A percentile compares a stretch with the other conserved stretches of the same genome.
These are phyloP conservation scores for Coenobita brevimanus DNA, from an alignment of 1,140 invertebrate species.

Conservation along the genomic window DNA sequence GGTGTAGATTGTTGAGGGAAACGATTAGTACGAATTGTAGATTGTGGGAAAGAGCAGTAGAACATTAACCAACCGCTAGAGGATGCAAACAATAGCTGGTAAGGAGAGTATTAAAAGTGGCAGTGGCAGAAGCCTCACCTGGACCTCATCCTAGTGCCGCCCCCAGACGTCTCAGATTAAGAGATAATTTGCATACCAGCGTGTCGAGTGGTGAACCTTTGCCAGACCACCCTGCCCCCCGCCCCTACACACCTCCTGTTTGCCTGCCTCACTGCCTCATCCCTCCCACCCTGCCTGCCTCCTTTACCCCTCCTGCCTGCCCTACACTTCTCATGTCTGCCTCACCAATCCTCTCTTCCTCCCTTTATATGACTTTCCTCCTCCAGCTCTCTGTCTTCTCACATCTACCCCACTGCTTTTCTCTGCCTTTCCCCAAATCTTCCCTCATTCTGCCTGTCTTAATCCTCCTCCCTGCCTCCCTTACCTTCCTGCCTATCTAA, in stretches of 20 bases:
- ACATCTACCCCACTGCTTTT: neutral
- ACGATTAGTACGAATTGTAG: no score
- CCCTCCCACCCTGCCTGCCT: neutral
- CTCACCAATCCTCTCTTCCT: neutral
- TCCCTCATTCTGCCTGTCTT: neutral
- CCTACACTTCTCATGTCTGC: neutral
- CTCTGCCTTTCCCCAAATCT: neutral
- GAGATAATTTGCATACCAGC: no score
- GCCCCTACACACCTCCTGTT: neutral
- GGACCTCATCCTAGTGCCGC: no score
- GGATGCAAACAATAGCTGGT: no score
- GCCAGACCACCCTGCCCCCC: neutral
- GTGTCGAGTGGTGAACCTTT: no score
- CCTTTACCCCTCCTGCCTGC: neutral
- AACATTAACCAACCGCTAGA: no score
- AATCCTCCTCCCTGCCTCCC: neutral
- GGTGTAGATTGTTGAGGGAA: no score
- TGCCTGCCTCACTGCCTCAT: neutral
- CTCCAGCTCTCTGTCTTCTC: neutral
- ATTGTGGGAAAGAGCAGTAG: no score
- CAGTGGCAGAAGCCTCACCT: no score
- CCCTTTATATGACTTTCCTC: neutral
- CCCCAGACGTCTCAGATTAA: no score
- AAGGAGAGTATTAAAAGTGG: no score
- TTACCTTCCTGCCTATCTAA: neutral